These are phyloP conservation scores for Herpetotheres cachinnans DNA, from an alignment of 2,113 vertebrate genomes.

Conservation along the genomic window DNA sequence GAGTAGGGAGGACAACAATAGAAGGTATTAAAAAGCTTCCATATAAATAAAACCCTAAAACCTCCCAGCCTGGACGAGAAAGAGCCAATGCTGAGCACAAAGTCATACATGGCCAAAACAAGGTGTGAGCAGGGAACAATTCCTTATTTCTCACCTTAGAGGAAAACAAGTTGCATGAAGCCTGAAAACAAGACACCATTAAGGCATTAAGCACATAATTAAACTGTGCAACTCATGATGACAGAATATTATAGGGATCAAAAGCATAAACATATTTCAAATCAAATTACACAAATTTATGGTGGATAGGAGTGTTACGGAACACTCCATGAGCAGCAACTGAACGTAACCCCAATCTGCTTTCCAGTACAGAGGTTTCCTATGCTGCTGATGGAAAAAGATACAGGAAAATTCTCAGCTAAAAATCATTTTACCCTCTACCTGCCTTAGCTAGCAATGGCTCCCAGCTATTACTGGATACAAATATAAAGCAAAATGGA, in stretches of 20 bases:
- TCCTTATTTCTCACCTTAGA: neutral
- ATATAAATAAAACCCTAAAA: neutral
- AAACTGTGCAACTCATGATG: neutral
- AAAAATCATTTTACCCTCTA: neutral
- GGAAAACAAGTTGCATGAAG: neutral
- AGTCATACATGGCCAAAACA: neutral
- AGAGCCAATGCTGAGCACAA: neutral
- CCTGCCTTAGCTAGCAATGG: neutral
- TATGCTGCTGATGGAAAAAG: neutral
- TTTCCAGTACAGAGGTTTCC: neutral
- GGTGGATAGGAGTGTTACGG: neutral
- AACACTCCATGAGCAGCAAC: neutral
- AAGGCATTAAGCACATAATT: neutral
- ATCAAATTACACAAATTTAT: neutral
- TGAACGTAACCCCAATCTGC: neutral
- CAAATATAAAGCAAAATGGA: neutral
- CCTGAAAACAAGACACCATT: neutral
- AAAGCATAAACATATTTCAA: neutral
- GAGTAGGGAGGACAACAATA: accelerated
- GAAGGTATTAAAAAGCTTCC: neutral
- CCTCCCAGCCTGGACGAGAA: neutral
- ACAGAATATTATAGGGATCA: neutral
- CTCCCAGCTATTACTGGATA: accelerated
- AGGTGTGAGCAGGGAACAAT: neutral
- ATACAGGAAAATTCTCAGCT: neutral